Base-by-base conservation (phyloP, 2,888 invertebrate species). In the Aspidiotus rigidus region DNA sequence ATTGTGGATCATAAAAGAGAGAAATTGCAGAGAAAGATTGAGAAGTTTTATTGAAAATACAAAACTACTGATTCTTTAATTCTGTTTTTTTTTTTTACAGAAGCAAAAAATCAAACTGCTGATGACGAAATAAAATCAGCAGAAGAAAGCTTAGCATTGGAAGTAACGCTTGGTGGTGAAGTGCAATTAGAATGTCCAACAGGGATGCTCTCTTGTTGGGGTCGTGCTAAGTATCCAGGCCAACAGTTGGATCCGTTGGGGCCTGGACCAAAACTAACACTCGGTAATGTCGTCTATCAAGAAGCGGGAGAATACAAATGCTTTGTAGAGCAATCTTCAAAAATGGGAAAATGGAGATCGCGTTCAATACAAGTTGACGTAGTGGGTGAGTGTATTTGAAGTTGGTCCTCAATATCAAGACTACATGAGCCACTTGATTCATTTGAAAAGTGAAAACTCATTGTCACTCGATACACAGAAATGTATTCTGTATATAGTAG, bases 161-260 rank as follows among this genome's bases (percentile, higher is more conserved):
- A 93, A 75, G 91, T 92, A 56, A 88, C 89, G 69, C 81, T 93
- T 28, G 93, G 93, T 7, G 92, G 92, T 8, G 90, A 89, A 62
- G 90, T 92, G 54, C 90, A 90, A 73, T 80, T 93, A 57, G 89
- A 91, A 75, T 93, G 93, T 77, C 88, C 89, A 69, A 86, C 87
- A 79, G 89, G 88, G 84, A 71, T 83, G 10, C 79, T 83, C 62
- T 84, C 84, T 49, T 86, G 86, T 75, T 86, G 86, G 86, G 83
- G 84, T 16, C 76, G 81, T 63, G 78, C 82, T 42, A 83, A 76
- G 7, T 74, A 76, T 54, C 76, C 76, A 41, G 76, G 76, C 17
- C 77, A 77, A 7, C 72, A 74, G n/a, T 72, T 82, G 75, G 80
- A 81, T 71, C 81, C 82, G 2, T 78, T 80, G n/a, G 81, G 81